A percentile compares a stretch with the other conserved stretches of the same genome.
Evolutionary conservation across 1,140 invertebrate genomes (phyloP).

Genomic region (Pogonomyrmex californicus): DNA sequence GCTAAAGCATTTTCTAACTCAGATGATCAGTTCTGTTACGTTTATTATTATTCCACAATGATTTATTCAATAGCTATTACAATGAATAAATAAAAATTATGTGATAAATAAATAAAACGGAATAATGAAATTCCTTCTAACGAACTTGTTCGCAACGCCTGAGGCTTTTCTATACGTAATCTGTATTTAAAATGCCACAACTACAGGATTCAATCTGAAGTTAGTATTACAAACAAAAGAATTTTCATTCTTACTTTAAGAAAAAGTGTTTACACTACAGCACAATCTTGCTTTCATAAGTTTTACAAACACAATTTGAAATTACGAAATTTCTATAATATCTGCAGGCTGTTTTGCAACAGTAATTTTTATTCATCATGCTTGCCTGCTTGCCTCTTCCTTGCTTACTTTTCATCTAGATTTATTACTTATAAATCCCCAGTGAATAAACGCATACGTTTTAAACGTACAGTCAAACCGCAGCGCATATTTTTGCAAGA

Average conservation of each 20-base stretch:
- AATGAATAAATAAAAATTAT: neutral
- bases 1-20: neutral
- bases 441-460: neutral
- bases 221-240: neutral
- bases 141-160: neutral
- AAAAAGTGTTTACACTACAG: neutral
- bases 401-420: neutral
- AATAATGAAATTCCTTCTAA: neutral
- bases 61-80: neutral
- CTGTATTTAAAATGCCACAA: neutral
- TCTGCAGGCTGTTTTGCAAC: neutral
- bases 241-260: neutral
- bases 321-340: conserved; percentile 4
- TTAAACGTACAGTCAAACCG: neutral
- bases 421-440: neutral
- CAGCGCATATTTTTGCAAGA: neutral
- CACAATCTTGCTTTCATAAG: neutral
- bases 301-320: neutral
- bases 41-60: neutral
- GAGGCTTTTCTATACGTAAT: neutral
- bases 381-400: neutral
- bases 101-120: neutral
- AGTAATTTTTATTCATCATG: neutral
- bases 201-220: neutral
- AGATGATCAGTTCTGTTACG: neutral